Evolutionary conservation across 1,140 invertebrate genomes (phyloP), one percentile per base, ranked within the genome.

Genomic region (Drosophila takahashii): DNA sequence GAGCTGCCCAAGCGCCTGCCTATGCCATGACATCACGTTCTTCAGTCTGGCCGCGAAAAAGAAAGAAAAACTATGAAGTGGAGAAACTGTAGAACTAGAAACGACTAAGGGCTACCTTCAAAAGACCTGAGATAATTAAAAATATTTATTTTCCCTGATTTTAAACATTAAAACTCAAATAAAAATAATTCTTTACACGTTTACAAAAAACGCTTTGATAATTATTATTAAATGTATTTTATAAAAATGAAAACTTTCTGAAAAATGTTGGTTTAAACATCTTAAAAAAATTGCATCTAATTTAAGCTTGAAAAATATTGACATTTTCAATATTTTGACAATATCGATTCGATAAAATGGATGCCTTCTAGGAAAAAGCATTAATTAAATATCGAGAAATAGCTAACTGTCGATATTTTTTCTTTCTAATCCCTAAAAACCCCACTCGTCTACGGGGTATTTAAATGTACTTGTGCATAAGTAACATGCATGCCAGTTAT

Each of bases 1-100:
- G 51, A 59, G 36, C 42, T 59, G 64, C 27, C 48, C 32, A 47
- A 73, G 78, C 78, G 78, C 78, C 79, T 76, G 71, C 60, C 79
- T 77, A 73, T 66, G 74, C 52, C 70, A 81, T 83, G 79, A 83
- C 79, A 83, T 83, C 79, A 83, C 79, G 79, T 83, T 74, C 58
- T 48, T 18, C 22, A 9, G 27, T 11, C 74, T 37, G 58, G 44
- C 54, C 45, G 47, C 48, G 37, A 75, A 75, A 59, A 59, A 34
- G 54, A 50, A 77, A 34, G 15, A 37, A 57, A 29, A 52, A 42
- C 61, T 42, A 60, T 51, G 44, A 75, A 58, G 39, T 75, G 32
- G 18, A 22, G 10, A 10, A 34, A 9, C 1, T 0, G 1, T 22
- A 11, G n/a, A 50, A 13, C 58, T 42, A 3, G 36, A 27, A 32